A percentile compares a stretch with the other conserved stretches of the same genome.
These are phyloP conservation scores for Dryococelus australis DNA, from an alignment of 2,888 invertebrate species.

Conservation along the genomic window DNA sequence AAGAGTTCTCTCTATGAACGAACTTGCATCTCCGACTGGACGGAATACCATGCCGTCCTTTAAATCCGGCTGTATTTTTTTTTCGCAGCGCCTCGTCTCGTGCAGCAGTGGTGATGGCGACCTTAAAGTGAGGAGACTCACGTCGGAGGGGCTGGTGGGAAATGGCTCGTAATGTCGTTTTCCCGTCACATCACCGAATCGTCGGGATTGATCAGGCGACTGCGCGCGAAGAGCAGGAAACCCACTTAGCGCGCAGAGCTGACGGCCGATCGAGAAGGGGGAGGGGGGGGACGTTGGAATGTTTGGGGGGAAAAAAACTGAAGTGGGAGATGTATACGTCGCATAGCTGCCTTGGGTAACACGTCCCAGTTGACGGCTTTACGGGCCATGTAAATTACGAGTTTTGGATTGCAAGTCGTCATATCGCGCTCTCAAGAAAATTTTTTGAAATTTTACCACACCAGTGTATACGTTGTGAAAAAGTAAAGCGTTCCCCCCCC, in stretches of 20 bases:
- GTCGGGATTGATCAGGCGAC: conserved; percentile 8
- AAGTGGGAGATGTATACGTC: background rate
- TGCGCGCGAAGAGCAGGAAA: background rate
- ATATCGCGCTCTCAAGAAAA: too few relatives aligned
- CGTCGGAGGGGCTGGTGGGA: background rate
- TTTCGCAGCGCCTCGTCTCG: background rate
- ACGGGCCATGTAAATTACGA: background rate
- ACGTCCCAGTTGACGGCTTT: background rate
- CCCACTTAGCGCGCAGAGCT: background rate
- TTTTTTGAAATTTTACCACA: too few relatives aligned
- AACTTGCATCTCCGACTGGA: too few relatives aligned
- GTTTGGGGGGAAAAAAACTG: background rate
- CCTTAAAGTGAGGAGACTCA: background rate
- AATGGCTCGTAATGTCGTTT: conserved; percentile 10
- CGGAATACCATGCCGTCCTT: too few relatives aligned
- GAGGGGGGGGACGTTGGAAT: too few relatives aligned
- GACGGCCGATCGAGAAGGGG: background rate
- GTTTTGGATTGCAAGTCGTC: background rate
- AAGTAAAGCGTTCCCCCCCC: too few relatives aligned
- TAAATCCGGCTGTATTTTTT: too few relatives aligned
- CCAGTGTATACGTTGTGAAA: too few relatives aligned
- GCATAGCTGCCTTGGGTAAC: background rate
- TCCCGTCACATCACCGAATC: conserved; percentile 7
- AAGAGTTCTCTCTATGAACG: too few relatives aligned
- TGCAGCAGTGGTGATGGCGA: background rate